Percentiles rank a stretch among this genome's conserved stretches.
These are phyloP conservation scores for Argyrosomus japonicus DNA, from an alignment of 2,113 vertebrate genomes.

Conservation along the genomic window DNA sequence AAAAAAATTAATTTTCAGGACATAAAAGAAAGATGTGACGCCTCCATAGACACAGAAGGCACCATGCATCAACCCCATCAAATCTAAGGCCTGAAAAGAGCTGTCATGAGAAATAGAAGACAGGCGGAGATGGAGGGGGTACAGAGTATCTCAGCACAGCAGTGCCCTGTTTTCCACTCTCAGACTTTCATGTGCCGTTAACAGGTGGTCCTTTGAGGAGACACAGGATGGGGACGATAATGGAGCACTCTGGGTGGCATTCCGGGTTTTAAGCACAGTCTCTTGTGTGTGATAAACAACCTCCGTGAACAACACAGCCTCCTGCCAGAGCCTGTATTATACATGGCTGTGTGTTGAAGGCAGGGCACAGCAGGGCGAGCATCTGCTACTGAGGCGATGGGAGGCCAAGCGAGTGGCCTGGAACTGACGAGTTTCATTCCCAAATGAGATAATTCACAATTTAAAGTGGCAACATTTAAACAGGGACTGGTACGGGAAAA, in stretches of 20 bases:
- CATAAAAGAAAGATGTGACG: conserved; percentile 38
- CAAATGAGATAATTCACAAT: conserved; percentile 35
- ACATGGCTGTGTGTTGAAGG: conserved; percentile 50
- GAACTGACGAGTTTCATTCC: conserved; percentile 32
- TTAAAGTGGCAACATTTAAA: conserved; percentile 14
- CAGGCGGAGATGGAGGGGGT: conserved; percentile 12
- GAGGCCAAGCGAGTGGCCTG: conserved; percentile 33
- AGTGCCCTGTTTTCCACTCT: conserved; percentile 45
- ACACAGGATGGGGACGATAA: conserved; percentile 55
- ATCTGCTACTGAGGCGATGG: conserved; percentile 58
- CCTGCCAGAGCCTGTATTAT: conserved; percentile 51
- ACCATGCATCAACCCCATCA: conserved; percentile 25
- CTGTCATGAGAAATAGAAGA: conserved; percentile 50
- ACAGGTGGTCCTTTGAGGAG: conserved; percentile 78
- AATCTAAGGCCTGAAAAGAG: conserved; percentile 60
- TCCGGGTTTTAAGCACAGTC: conserved; percentile 51
- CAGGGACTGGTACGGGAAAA: background rate
- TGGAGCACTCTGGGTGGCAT: conserved; percentile 73
- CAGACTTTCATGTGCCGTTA: conserved; percentile 63
- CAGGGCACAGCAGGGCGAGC: conserved; percentile 61
- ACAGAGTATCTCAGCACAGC: conserved; percentile 42
- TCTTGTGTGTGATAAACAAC: conserved; percentile 69
- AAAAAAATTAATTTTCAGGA: conserved; percentile 7
- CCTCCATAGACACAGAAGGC: conserved; percentile 45
- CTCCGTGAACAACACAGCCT: conserved; percentile 47